Evolutionary conservation across 2,113 vertebrate genomes (phyloP).

Genomic region (Corythaixoides concolor): DNA sequence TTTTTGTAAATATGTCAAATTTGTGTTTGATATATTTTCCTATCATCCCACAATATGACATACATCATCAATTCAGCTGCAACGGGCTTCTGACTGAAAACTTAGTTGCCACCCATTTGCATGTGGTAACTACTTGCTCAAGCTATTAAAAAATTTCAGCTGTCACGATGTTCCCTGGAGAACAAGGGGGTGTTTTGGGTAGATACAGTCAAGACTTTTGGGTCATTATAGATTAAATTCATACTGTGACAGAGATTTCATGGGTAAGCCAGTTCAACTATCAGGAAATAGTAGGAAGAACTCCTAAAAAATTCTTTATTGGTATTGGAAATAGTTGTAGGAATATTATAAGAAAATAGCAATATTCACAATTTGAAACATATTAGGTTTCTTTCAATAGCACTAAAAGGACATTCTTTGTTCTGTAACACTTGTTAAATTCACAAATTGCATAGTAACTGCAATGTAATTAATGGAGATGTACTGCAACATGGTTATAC

Average conservation of each 20-base stretch:
- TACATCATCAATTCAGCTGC: not conserved
- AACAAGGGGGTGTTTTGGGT: not conserved
- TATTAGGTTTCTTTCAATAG: not conserved
- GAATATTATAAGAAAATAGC: not conserved
- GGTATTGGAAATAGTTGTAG: not conserved
- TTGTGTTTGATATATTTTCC: not conserved
- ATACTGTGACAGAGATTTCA: not conserved
- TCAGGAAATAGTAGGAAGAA: not conserved
- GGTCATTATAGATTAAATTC: not conserved
- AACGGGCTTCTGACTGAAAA: not conserved
- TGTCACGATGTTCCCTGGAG: not conserved
- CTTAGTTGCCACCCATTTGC: not conserved
- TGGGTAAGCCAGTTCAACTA: not conserved
- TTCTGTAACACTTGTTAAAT: not conserved
- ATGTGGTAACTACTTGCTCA: not conserved
- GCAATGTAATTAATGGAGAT: not conserved
- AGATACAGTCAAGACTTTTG: not conserved
- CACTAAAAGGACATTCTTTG: not conserved
- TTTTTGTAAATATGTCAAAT: not conserved
- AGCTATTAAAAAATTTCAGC: not conserved
- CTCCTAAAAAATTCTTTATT: not conserved
- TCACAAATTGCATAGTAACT: not conserved
- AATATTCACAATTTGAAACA: not conserved
- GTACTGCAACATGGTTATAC: not conserved
- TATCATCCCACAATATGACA: not conserved